Percentiles rank a stretch among this genome's conserved stretches.
These are phyloP conservation scores for Mus minutoides DNA, from an alignment of 2,797 vertebrate genomes.

Conservation along the genomic window DNA sequence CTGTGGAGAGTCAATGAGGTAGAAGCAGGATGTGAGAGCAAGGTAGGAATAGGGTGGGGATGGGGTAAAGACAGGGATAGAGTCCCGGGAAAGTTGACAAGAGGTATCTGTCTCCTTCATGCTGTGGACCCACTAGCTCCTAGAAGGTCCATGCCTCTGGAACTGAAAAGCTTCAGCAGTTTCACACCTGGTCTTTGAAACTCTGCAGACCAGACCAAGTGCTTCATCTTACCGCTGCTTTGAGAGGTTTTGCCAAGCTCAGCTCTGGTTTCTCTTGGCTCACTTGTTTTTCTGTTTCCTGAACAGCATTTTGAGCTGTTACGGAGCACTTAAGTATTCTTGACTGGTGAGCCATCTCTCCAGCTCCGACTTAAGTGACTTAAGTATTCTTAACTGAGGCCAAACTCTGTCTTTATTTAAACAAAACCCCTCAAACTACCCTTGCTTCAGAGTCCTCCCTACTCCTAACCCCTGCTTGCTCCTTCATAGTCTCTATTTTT, in stretches of 20 bases:
- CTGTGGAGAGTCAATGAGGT: not conserved
- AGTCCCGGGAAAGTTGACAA: not conserved
- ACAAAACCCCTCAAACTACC: not conserved
- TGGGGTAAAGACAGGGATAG: not conserved
- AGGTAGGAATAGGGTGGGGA: no score
- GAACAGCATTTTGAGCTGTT: constrained; percentile 59
- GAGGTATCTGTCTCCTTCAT: not conserved
- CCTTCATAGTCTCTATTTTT: not conserved
- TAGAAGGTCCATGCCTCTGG: not conserved
- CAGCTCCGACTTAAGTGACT: not conserved
- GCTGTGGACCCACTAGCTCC: not conserved
- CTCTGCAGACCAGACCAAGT: not conserved
- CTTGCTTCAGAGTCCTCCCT: constrained; percentile 5
- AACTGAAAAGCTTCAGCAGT: not conserved
- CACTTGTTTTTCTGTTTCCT: constrained; percentile 54
- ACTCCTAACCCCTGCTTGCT: not conserved
- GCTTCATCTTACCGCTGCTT: not conserved
- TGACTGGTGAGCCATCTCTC: not conserved
- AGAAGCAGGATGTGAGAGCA: no score
- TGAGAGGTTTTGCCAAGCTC: constrained; percentile 25
- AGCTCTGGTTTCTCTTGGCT: constrained; percentile 38
- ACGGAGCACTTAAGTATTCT: constrained; percentile 23
- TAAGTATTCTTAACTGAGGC: not conserved
- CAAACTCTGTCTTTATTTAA: not conserved
- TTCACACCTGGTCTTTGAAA: not conserved